Conservation (phyloP, 2,888 invertebrate species). For the Habrosyne pyritoides region DNA sequence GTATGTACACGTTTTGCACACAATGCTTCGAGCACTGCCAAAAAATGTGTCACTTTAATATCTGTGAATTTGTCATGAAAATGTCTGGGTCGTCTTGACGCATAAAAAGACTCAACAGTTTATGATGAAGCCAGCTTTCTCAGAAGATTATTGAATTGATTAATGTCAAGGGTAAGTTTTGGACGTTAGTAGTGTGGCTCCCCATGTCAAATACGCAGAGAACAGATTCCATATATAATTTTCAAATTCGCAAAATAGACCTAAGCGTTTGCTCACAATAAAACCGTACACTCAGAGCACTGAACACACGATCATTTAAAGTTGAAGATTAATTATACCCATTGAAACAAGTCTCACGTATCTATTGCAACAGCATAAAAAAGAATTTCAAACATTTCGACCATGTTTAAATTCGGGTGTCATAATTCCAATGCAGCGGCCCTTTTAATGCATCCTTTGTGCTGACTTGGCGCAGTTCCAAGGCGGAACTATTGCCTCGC, state of each 20-base stretch:
- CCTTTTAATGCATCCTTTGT: constrained; percentile 68
- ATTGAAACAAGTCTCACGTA: no score
- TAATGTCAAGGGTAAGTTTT: no score
- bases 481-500: constrained; percentile 60
- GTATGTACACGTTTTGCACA: constrained; percentile 60
- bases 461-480: constrained; percentile 64
- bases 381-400: constrained; percentile 18
- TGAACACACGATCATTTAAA: neutral
- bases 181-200: no score
- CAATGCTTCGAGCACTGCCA: neutral
- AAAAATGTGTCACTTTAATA: neutral
- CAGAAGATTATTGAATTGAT: neutral
- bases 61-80: constrained; percentile 1
- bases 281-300: no score
- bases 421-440: constrained; percentile 41
- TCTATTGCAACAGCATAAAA: constrained; percentile 18
- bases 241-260: no score
- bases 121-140: neutral
- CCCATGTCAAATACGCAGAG: no score
- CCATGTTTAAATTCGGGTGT: constrained; percentile 50
- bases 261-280: no score
- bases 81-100: neutral
- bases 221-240: no score
- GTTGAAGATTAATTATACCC: no score
- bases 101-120: neutral